Conservation (phyloP, 2,888 invertebrate genomes). For the Saturnia japonica region DNA sequence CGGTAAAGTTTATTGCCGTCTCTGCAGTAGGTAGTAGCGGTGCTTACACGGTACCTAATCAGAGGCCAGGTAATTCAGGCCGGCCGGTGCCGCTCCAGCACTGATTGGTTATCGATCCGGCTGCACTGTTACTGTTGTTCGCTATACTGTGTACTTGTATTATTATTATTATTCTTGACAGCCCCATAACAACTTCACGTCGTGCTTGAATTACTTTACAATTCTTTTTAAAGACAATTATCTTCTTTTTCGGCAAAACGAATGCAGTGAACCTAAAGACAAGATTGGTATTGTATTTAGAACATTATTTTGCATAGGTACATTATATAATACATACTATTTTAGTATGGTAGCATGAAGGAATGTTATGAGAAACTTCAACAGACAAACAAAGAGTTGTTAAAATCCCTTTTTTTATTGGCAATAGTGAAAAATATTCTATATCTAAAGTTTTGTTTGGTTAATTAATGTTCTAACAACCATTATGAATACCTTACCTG, state of each 20-base stretch:
- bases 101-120: conserved; percentile 77
- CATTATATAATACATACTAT: too few relatives aligned
- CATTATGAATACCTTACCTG: too few relatives aligned
- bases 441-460: too few relatives aligned
- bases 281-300: too few relatives aligned
- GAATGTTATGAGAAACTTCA: too few relatives aligned
- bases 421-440: too few relatives aligned
- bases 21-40: conserved; percentile 25
- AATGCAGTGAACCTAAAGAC: too few relatives aligned
- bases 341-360: too few relatives aligned
- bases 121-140: conserved; percentile 44
- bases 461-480: too few relatives aligned
- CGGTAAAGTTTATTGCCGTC: conserved; percentile 28
- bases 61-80: conserved; percentile 62
- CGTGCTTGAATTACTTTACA: neutral
- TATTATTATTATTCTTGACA: neutral
- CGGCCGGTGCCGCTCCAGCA: conserved; percentile 32
- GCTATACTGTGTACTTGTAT: neutral
- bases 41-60: conserved; percentile 58
- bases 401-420: too few relatives aligned
- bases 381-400: too few relatives aligned
- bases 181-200: neutral
- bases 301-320: too few relatives aligned
- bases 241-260: neutral
- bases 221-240: neutral